Evolutionary conservation across 2,797 vertebrate species (phyloP).

Genomic region (Eulemur mongoz): DNA sequence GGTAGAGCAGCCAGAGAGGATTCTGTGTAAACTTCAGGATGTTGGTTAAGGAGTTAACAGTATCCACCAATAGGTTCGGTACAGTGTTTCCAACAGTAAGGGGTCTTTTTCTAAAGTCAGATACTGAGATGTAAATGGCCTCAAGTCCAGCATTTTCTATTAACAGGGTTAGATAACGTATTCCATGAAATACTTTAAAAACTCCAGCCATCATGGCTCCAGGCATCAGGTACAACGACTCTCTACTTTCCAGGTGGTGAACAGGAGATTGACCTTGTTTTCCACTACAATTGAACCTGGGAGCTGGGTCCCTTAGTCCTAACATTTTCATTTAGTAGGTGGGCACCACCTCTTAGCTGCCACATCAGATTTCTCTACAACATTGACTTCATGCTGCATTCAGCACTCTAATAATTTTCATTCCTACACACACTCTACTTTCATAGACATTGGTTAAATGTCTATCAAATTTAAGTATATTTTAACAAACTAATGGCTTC

Average conservation of each 20-base stretch:
- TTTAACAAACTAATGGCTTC: conserved; percentile 77
- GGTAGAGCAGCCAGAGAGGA: background rate
- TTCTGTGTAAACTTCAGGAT: background rate
- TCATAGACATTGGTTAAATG: conserved; percentile 22
- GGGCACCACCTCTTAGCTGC: background rate
- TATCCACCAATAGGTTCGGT: background rate
- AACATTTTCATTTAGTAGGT: background rate
- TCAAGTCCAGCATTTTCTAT: background rate
- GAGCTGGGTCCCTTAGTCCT: background rate
- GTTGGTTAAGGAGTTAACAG: background rate
- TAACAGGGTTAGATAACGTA: background rate
- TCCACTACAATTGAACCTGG: background rate
- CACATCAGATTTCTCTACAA: conserved; percentile 14
- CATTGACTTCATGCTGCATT: background rate
- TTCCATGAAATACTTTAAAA: conserved; percentile 15
- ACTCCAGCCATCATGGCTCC: background rate
- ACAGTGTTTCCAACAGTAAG: background rate
- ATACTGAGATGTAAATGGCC: background rate
- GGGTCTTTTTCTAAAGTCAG: background rate
- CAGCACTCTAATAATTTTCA: conserved; percentile 28
- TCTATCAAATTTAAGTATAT: conserved; percentile 63
- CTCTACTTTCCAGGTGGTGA: background rate
- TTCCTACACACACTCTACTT: conserved; percentile 6
- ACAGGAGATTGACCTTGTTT: background rate
- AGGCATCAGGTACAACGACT: background rate